phyloP scores from a whole-genome alignment of 2,797 vertebrate genomes.

The Brotula barbata region DNA sequence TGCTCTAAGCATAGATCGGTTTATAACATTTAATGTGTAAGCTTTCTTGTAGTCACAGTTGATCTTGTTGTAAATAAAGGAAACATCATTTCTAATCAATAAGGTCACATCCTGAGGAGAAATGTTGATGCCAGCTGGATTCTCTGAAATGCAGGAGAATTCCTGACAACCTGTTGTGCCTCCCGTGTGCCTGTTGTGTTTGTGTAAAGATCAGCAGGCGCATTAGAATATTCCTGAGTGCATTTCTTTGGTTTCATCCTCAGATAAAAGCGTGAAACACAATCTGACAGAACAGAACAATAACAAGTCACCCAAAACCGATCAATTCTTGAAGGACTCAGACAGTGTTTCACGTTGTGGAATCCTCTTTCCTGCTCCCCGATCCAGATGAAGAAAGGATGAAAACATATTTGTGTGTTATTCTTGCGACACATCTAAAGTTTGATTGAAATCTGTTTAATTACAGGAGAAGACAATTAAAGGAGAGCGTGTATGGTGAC shows the following conservation, averaged over 20 bases:
- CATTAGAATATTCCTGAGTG: slow-evolving; percentile 15
- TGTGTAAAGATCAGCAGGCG: slow-evolving; percentile 23
- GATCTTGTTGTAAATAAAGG: no score
- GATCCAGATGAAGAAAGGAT: slow-evolving; percentile 36
- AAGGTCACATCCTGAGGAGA: not conserved
- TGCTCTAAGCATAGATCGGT: no score
- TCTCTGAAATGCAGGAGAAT: slow-evolving; percentile 6
- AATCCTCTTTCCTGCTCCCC: slow-evolving; percentile 33
- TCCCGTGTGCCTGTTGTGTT: slow-evolving; percentile 6
- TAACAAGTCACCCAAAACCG: slow-evolving; percentile 32
- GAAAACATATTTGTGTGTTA: slow-evolving; percentile 50
- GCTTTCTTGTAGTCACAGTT: no score
- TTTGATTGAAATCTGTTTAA: slow-evolving; percentile 22
- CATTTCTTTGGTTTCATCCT: slow-evolving; percentile 23
- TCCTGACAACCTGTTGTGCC: slow-evolving; percentile 4
- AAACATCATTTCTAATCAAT: not conserved
- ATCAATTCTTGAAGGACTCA: slow-evolving; percentile 37
- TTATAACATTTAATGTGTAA: no score
- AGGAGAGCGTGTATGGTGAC: slow-evolving; percentile 91
- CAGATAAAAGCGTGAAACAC: slow-evolving; percentile 35
- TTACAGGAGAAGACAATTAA: slow-evolving; percentile 86
- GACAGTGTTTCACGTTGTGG: slow-evolving; percentile 16
- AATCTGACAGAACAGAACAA: slow-evolving; percentile 32
- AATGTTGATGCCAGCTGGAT: not conserved
- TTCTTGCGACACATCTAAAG: slow-evolving; percentile 24